Conservation (phyloP, 2,888 invertebrate species). For the Amphipoea lucens region DNA sequence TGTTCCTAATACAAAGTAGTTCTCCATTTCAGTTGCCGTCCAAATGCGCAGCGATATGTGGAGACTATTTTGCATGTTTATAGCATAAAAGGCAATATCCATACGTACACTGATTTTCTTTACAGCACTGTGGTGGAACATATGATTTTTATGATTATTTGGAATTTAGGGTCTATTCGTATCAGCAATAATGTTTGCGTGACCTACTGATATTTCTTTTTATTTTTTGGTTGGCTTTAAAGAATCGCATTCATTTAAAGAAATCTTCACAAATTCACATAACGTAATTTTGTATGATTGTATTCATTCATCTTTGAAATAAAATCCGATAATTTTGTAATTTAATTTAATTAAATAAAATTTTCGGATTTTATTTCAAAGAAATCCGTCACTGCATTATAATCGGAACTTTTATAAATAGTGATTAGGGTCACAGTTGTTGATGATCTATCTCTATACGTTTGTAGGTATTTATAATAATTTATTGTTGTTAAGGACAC, state of each 20-base stretch:
- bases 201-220: neutral
- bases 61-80: conserved; percentile 41
- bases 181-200: neutral
- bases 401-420: neutral
- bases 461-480: neutral
- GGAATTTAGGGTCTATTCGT: neutral
- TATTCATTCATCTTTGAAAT: neutral
- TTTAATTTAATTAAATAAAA: neutral
- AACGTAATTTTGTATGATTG: neutral
- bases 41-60: conserved; percentile 7
- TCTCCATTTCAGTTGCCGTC: neutral
- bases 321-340: neutral
- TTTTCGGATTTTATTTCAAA: too few relatives aligned
- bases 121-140: conserved; percentile 15
- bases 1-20: neutral
- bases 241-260: neutral
- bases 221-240: neutral
- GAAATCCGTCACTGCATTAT: conserved; percentile 26
- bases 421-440: too few relatives aligned
- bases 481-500: conserved; percentile 2
- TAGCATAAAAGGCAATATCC: conserved; percentile 19
- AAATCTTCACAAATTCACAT: neutral
- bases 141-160: conserved; percentile 34
- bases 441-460: neutral
- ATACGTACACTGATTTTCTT: conserved; percentile 6